Evolutionary conservation across 1,140 invertebrate genomes (phyloP), one percentile per base, ranked within the genome.

Genomic region (Drosophila kikkawai): DNA sequence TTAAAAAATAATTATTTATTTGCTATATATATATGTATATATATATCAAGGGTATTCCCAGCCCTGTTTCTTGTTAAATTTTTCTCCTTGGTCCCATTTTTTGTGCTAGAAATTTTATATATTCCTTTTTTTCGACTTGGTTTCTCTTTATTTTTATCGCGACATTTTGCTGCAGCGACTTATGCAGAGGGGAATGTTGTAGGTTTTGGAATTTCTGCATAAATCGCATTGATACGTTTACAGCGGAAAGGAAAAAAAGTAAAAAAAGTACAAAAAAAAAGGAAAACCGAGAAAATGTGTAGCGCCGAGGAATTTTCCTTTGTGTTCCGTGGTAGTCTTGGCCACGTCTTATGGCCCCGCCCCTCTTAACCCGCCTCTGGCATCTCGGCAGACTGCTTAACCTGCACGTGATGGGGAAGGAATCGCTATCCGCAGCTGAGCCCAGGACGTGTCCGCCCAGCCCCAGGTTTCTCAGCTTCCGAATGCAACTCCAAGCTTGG

Each of bases 221-320:
- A 87, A 87, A 87, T 87, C 80, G 83, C 83, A 87, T 87, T 83
- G 83, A 87, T 87, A 87, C 80, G 78, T 77, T 74, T 69, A 65
- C 48, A 45, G 8, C 29, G 37, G 13, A 12, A 45, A 17, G 11
- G 22, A 22, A 26, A 32, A 47, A n/a, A 29, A 41, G 22, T 22
- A 66, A 32, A 2, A 26, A 13, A 12, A n/a, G n/a, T n/a, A n/a
- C n/a, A n/a, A 11, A n/a, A 3, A n/a, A 29, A 29, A 6, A 29
- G 6, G 56, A 57, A 55, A 64, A 42, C 3, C 9, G 0, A n/a
- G 47, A 34, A 61, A 68, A 64, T 56, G 34, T 48, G 42, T 66
- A 44, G 60, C 17, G 59, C 32, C 37, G 12, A 37, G 64, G 69
- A 80, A 80, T 53, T 85, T 78, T 65, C 53, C 60, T 75, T 51